Percentiles rank a stretch among this genome's conserved stretches.
Conservation (phyloP, 2,797 vertebrate genomes). For the Anomalospiza imberbis region DNA sequence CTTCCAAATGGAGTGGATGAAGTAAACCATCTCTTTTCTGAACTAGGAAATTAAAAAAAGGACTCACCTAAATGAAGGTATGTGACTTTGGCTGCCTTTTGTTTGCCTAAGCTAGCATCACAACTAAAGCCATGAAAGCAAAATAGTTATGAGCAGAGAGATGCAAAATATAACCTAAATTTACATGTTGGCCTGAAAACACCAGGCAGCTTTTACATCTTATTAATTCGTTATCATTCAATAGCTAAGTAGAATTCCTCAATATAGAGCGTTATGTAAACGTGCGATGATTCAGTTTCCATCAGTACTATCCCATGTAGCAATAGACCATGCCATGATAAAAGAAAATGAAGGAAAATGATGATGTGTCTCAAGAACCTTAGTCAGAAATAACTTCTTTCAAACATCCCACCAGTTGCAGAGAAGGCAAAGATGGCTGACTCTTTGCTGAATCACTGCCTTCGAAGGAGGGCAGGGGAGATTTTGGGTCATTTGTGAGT, state of each 20-base stretch:
- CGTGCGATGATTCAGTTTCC: background rate
- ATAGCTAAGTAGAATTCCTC: background rate
- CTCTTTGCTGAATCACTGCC: background rate
- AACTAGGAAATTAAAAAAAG: background rate
- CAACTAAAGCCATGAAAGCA: background rate
- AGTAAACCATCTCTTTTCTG: background rate
- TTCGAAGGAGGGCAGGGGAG: background rate
- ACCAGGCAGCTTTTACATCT: background rate
- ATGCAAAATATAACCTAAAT: background rate
- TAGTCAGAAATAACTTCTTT: constrained; percentile 28
- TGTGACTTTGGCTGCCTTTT: background rate
- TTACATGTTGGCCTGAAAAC: background rate
- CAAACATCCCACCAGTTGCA: background rate
- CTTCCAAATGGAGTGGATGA: background rate
- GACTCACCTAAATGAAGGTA: background rate
- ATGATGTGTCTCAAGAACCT: background rate
- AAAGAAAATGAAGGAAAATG: constrained; percentile 21
- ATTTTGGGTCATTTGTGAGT: background rate
- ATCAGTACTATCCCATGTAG: background rate
- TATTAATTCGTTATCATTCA: background rate
- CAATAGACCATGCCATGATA: background rate
- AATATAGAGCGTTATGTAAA: constrained; percentile 17
- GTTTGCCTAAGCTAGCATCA: background rate
- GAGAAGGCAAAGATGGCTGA: constrained; percentile 5
- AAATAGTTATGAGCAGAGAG: background rate